Percentiles rank a stretch among this genome's conserved stretches.
Conservation (phyloP, 2,797 vertebrate species). For the Urophycis tenuis region DNA sequence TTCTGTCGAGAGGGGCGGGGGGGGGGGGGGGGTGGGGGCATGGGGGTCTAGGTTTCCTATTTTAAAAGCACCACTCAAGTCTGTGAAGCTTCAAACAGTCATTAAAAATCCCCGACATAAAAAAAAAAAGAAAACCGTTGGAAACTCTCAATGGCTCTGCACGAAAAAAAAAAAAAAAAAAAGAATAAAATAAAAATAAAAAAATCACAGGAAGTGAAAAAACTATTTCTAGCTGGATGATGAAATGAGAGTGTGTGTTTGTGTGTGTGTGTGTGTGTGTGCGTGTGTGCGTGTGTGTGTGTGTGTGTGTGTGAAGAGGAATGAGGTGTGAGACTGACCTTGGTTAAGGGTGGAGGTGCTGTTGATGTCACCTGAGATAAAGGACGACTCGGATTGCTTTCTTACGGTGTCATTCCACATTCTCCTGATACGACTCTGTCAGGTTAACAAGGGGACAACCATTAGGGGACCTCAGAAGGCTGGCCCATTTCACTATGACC, state of each 20-base stretch:
- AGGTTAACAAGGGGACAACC: conserved; percentile 70
- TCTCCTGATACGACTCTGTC: conserved; percentile 98
- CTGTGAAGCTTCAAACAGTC: conserved; percentile 46
- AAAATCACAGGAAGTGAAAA: conserved; percentile 38
- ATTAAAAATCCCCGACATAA: conserved; percentile 38
- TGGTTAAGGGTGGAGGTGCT: conserved; percentile 99
- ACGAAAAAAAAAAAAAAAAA: conserved; percentile 19
- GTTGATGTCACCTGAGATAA: conserved; percentile 99
- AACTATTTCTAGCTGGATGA: conserved; percentile 57
- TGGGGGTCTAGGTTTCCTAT: neutral
- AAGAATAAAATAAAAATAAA: neutral
- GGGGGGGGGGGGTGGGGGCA: neutral
- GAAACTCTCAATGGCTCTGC: conserved; percentile 10
- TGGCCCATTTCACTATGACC: conserved; percentile 43
- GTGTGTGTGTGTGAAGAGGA: conserved; percentile 56
- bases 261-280: neutral
- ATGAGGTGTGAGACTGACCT: conserved; percentile 84
- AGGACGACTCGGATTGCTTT: conserved; percentile 99
- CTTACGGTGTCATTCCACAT: conserved; percentile 99
- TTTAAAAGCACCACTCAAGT: conserved; percentile 22
- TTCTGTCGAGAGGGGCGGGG: too few relatives aligned
- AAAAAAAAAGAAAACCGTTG: neutral
- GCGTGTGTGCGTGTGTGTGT: conserved; percentile 36
- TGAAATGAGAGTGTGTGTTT: conserved; percentile 39
- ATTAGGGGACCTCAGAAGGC: conserved; percentile 44